Base-by-base conservation (phyloP, 2,888 invertebrate species). In the Dicyrtoma fusca region DNA sequence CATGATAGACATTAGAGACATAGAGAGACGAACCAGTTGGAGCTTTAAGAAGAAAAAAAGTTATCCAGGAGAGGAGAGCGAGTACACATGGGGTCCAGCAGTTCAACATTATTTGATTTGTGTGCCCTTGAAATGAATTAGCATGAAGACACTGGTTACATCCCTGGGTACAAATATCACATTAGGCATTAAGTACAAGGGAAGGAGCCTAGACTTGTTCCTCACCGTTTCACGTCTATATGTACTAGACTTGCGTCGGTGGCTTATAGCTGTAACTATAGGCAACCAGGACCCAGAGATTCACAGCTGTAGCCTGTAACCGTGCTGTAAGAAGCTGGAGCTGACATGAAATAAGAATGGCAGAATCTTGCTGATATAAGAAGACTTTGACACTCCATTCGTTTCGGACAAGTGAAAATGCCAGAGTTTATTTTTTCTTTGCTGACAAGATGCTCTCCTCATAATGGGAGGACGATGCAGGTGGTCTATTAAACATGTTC, bases 401-500 rank as follows among this genome's bases (percentile, higher is more conserved):
- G 74, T 63, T 74, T 68, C 74, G 71, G 74, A 71, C 71, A 64
- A 69, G 74, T 71, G 62, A 53, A 71, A 74, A 74, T 71, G 64
- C 65, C 47, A 66, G 65, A 57, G 57, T 72, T 49, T 59, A 63
- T 71, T 69, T 74, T 74, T 74, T 74, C 55, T 57, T 45, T 42
- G 71, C 71, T 74, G 74, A 71, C 74, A 74, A 74, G 68, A 68
- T 71, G 49, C 71, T 71, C 71, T 71, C 49, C 68, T 71, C 66
- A 71, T 74, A 71, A 71, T 74, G 63, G 71, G 63, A 42, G 59
- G 62, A 64, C 74, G 61, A 68, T 72, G 64, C 71, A 74, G 74
- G 74, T 74, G 74, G 74, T 74, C 74, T 62, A 74, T 74, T 71
- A 74, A 69, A 71, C 71, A 74, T 71, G 59, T 69, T 71, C 71